Conservation (phyloP, 2,797 vertebrate species). For the Malacoctenus gilli region DNA sequence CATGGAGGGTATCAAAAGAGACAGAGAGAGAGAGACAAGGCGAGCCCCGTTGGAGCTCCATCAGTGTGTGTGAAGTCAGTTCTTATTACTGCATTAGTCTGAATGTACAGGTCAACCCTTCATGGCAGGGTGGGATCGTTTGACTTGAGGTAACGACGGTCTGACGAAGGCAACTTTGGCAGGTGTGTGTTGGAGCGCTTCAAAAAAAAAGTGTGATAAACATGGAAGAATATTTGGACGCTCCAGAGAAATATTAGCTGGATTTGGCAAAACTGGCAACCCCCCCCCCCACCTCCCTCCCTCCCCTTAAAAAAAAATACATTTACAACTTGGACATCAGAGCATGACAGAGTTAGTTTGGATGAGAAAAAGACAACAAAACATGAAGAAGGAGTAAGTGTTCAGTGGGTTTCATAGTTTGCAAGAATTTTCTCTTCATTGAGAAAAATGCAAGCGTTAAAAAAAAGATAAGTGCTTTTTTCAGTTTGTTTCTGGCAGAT, state of each 20-base stretch:
- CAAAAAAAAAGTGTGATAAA: constrained; percentile 21
- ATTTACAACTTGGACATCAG: too few relatives aligned
- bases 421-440: too few relatives aligned
- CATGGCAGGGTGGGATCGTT: constrained; percentile 6
- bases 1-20: constrained; percentile 32
- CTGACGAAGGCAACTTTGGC: constrained; percentile 72
- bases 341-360: too few relatives aligned
- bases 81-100: constrained; percentile 44
- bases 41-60: constrained; percentile 2
- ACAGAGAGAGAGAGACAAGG: constrained; percentile 50
- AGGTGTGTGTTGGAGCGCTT: constrained; percentile 27
- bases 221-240: constrained; percentile 1
- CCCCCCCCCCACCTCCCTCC: too few relatives aligned
- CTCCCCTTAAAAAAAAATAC: too few relatives aligned
- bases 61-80: constrained; percentile 4
- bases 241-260: neutral
- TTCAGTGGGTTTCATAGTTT: neutral
- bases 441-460: neutral
- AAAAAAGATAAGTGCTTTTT: constrained; percentile 51
- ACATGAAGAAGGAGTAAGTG: neutral
- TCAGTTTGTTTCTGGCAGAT: constrained; percentile 4
- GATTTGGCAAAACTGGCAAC: neutral
- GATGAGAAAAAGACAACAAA: neutral
- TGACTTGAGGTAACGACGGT: constrained; percentile 66
- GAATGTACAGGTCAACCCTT: neutral